Base-by-base conservation (phyloP, 2,888 invertebrate species). In the Macrophya annulata region DNA sequence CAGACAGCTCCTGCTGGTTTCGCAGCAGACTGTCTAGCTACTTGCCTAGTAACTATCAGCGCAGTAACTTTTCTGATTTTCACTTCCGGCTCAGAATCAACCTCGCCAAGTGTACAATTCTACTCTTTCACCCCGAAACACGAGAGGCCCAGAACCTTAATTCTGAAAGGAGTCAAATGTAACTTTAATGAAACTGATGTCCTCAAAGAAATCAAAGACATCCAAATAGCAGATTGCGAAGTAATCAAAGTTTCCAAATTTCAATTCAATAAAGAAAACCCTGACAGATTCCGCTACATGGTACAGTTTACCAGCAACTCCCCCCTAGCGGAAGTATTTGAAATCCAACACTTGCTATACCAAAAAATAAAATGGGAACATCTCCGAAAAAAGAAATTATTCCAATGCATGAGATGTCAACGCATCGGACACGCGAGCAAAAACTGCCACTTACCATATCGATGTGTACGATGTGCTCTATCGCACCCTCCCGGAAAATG, bases 361-460 rank as follows among this genome's bases (percentile, higher is more conserved):
- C 85, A 86, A 72, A 51, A 74, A 65, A 48, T 85, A 0, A 77
- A 5, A 45, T 85, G 86, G 86, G 86, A 86, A 40, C 55, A 76
- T 0, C 77, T 86, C 8, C 55, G 37, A 10, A 86, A 82, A 65
- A 45, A 40, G 17, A 5, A 4, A 17, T 2, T 86, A 1, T 86
- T 84, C 5, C 85, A 86, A 21, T 86, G 86, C n/a, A 82, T 62
- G 37, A 83, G 86, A 15, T 86, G 86, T 51, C 86, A 86, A 72
- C 17, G 85, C 8, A 45, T 86, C 0, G 86, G 86, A 0, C 85
- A 86, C 15, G 76, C 55, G 0, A 86, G 85, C 31, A 21, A 62
- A 0, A 86, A 86, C 43, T 86, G 86, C 81, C 84, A 85, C 15
- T 59, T 86, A 37, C 65, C 37, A 1, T 86, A 77, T 40, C 74